Evolutionary conservation across 2,888 invertebrate genomes (phyloP).

Genomic region (Aspidapion aeneum): DNA sequence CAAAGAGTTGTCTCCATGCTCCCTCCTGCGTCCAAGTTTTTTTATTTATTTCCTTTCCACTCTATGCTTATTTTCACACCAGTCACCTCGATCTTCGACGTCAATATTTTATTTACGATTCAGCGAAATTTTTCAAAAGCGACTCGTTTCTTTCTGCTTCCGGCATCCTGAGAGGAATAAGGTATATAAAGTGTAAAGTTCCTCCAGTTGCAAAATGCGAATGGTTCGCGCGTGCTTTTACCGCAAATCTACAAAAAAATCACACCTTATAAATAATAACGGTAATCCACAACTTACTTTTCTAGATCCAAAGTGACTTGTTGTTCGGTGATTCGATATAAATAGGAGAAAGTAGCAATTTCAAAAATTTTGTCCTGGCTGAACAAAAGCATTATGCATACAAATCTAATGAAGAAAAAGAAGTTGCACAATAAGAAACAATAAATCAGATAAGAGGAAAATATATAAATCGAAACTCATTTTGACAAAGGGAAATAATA

Average conservation of each 20-base stretch:
- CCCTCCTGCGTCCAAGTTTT: background rate
- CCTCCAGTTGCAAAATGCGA: no score
- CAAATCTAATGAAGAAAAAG: no score
- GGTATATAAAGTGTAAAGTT: no score
- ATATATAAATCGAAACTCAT: conserved; percentile 1
- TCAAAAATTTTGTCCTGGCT: no score
- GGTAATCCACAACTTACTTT: no score
- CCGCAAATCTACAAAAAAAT: no score
- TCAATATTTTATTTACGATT: conserved; percentile 5
- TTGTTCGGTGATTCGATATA: no score
- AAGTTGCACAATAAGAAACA: background rate
- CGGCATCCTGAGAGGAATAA: background rate
- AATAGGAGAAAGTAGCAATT: no score
- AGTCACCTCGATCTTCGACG: background rate
- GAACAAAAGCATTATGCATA: no score
- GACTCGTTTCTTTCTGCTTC: background rate
- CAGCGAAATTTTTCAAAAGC: background rate
- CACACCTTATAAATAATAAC: no score
- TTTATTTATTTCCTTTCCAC: background rate
- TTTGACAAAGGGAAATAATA: background rate
- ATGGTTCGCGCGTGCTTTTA: no score
- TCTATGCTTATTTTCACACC: conserved; percentile 2
- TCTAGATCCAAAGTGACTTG: no score
- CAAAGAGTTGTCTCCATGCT: background rate
- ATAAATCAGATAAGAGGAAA: conserved; percentile 1